Conservation (phyloP, 2,888 invertebrate species). For the Germaria angustata region DNA sequence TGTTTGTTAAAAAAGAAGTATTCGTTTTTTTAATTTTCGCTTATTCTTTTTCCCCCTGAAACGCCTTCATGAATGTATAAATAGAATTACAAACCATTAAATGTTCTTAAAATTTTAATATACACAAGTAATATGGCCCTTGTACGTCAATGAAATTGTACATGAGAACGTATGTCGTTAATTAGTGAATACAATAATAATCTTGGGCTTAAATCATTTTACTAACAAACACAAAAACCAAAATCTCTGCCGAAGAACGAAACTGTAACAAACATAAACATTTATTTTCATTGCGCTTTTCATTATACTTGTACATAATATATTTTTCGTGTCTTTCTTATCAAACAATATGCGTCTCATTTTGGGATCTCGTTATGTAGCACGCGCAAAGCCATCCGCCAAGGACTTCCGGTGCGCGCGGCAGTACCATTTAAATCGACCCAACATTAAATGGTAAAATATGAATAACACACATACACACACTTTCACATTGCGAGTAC, state of each 20-base stretch:
- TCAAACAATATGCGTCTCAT: conserved; percentile 55
- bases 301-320: background rate
- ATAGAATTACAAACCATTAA: conserved; percentile 69
- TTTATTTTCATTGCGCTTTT: conserved; percentile 41
- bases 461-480: background rate
- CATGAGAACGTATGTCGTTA: conserved; percentile 59
- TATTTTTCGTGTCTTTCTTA: conserved; percentile 10
- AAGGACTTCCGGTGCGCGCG: conserved; percentile 70
- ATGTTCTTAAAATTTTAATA: conserved; percentile 35
- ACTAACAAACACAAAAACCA: conserved; percentile 35
- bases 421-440: conserved; percentile 58
- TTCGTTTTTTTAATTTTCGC: no score
- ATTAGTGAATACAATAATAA: conserved; percentile 62
- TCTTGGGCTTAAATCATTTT: conserved; percentile 60
- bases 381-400: conserved; percentile 72
- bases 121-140: no score
- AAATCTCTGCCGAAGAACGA: conserved; percentile 26
- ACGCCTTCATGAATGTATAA: conserved; percentile 48
- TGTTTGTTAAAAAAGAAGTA: no score
- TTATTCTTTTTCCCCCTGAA: conserved; percentile 38
- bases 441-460: conserved; percentile 19
- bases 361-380: conserved; percentile 68
- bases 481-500: background rate
- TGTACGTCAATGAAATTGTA: background rate
- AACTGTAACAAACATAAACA: conserved; percentile 27